These are phyloP conservation scores for Cheilosia vulpina DNA, from an alignment of 2,888 invertebrate species.

Conservation along the genomic window DNA sequence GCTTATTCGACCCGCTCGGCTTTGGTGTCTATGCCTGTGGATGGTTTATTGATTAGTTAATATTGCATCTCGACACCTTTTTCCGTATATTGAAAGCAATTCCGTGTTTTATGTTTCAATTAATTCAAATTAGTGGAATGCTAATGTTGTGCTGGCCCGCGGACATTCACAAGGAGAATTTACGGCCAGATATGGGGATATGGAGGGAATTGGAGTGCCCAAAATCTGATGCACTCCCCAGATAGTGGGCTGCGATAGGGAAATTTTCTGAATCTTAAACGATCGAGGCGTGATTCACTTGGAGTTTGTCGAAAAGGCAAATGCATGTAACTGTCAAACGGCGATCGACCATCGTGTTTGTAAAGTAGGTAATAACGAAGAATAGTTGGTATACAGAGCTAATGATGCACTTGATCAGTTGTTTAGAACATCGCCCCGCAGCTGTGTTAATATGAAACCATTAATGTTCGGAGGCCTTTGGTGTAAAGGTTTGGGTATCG, in stretches of 20 bases:
- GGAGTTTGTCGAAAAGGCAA: constrained; percentile 30
- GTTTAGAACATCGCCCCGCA: neutral
- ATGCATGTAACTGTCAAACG: constrained; percentile 50
- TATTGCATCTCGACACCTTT: constrained; percentile 59
- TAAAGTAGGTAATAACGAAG: constrained; percentile 39
- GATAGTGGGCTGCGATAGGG: constrained; percentile 57
- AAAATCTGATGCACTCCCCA: constrained; percentile 53
- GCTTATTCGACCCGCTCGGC: constrained; percentile 38
- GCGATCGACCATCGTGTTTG: constrained; percentile 40
- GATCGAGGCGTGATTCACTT: constrained; percentile 38
- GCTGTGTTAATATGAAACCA: constrained; percentile 3
- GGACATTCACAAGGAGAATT: constrained; percentile 41
- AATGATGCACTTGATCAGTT: constrained; percentile 8
- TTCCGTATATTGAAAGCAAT: constrained; percentile 65
- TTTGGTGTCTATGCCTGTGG: constrained; percentile 18
- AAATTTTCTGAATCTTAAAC: constrained; percentile 55
- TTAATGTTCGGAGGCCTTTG: constrained; percentile 4
- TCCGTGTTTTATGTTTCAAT: constrained; percentile 75
- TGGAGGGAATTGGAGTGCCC: constrained; percentile 46
- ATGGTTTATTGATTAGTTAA: constrained; percentile 64
- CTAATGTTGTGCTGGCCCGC: constrained; percentile 34
- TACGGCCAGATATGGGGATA: constrained; percentile 47
- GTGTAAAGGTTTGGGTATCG: neutral
- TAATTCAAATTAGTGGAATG: constrained; percentile 72
- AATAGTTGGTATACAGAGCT: constrained; percentile 18